Evolutionary conservation across 2,888 invertebrate species (phyloP).

Genomic region (Oligia latruncula): DNA sequence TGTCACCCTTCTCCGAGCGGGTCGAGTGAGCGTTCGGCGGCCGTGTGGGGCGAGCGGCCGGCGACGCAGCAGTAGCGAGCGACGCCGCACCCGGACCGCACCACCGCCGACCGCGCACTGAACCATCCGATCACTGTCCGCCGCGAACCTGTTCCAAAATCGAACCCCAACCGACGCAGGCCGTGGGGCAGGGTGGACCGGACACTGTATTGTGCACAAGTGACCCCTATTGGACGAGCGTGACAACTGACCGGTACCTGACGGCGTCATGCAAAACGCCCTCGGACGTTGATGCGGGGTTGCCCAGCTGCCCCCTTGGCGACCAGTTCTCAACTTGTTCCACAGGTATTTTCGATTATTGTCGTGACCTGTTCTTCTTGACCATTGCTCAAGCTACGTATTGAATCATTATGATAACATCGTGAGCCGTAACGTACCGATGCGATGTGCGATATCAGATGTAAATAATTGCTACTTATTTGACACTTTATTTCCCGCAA

Average conservation of each 20-base stretch:
- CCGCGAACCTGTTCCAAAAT: conserved; percentile 76
- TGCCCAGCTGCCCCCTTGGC: conserved; percentile 82
- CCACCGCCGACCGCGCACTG: conserved; percentile 80
- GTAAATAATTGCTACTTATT: conserved; percentile 54
- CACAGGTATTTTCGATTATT: conserved; percentile 84
- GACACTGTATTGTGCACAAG: conserved; percentile 84
- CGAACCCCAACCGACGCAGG: conserved; percentile 72
- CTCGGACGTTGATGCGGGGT: conserved; percentile 84
- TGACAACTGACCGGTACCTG: conserved; percentile 83
- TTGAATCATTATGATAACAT: conserved; percentile 73
- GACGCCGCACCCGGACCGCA: conserved; percentile 87
- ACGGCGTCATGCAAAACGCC: conserved; percentile 85
- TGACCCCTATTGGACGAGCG: conserved; percentile 84
- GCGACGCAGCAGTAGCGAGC: conserved; percentile 84
- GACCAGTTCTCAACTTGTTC: conserved; percentile 82
- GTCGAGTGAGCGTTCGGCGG: conserved; percentile 76
- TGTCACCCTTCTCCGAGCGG: conserved; percentile 87
- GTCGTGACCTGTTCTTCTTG: conserved; percentile 74
- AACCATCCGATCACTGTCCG: conserved; percentile 59
- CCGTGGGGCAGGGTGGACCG: conserved; percentile 77
- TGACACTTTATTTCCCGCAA: conserved; percentile 38
- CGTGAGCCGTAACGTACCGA: conserved; percentile 59
- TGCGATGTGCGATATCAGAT: conserved; percentile 59
- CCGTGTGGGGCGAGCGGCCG: conserved; percentile 77
- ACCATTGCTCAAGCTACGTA: conserved; percentile 67